A percentile compares a stretch with the other conserved stretches of the same genome.
Evolutionary conservation across 2,888 invertebrate genomes (phyloP).

Genomic region (Allophyes oxyacanthae): DNA sequence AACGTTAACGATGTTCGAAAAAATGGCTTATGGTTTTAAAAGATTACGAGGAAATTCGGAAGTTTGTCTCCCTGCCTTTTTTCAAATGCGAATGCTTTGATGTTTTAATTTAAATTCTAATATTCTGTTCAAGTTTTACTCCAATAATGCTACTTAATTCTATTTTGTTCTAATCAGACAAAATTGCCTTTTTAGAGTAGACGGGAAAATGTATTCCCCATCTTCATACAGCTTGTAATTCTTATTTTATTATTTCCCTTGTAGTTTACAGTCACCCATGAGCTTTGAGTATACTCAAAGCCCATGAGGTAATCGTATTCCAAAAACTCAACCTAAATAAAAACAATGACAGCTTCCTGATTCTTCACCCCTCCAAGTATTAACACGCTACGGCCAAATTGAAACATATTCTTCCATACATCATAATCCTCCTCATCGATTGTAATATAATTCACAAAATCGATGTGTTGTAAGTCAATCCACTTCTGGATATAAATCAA

Average conservation of each 20-base stretch:
- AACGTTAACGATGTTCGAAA: slow-evolving; percentile 38
- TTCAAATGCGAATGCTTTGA: no score
- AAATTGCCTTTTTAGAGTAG: no score
- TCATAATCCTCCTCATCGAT: slow-evolving; percentile 37
- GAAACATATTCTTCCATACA: slow-evolving; percentile 27
- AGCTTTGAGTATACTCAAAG: no score
- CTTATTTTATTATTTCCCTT: neutral
- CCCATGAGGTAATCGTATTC: neutral
- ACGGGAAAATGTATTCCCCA: no score
- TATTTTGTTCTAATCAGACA: no score
- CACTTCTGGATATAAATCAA: slow-evolving; percentile 56
- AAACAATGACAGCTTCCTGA: slow-evolving; percentile 8
- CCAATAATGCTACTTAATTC: no score
- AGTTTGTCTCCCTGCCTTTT: slow-evolving; percentile 7
- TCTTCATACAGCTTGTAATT: no score
- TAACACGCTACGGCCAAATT: slow-evolving; percentile 22
- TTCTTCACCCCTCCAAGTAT: slow-evolving; percentile 13
- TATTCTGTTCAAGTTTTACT: no score
- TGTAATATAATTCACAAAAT: slow-evolving; percentile 52
- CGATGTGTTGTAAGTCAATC: slow-evolving; percentile 54
- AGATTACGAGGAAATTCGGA: slow-evolving; percentile 7
- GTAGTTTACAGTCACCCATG: slow-evolving; percentile 1
- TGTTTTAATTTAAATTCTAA: no score
- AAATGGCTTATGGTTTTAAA: slow-evolving; percentile 15
- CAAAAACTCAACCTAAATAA: slow-evolving; percentile 12